Evolutionary conservation across 92 coral and sea anemone species (phyloP), one percentile per base, ranked within the genome.

Genomic region (Heteractis magnifica): DNA sequence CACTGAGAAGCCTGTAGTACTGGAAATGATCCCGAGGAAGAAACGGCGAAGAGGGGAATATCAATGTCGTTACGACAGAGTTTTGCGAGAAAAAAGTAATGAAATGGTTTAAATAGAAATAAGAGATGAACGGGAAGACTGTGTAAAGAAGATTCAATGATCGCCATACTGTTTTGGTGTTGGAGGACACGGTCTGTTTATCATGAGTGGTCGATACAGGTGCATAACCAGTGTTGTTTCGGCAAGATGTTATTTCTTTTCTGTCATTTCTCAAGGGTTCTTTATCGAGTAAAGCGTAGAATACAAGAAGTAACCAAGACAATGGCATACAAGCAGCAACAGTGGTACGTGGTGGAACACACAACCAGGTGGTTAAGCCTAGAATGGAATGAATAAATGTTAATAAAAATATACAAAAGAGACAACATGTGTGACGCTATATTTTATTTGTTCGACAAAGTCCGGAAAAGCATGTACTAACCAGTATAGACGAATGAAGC

Each of bases 401-500:
- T 34, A 34, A 26, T 26, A 26, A 26, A 26, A 26, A 34, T 34
- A 26, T 26, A 34, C 44, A 34, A 34, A 34, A 34, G 2, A 34
- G 44, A 34, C 44, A 34, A 34, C 44, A 1, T 34, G 44, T 0
- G 44, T 34, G 44, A 34, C 44, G 44, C 44, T 34, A 34, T 34
- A 34, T 34, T 34, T 34, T 34, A 34, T 34, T 34, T 34, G 2
- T 34, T 34, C 44, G 44, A 34, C 44, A 34, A 34, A 34, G 44
- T 34, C 44, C 26, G 26, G 16, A 15, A 6, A 8, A 6, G 72
- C 12, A 65, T 16, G 10, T 21, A 65, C 34, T 75, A 4, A 75
- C 79, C 79, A 48, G 79, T 75, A 49, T 75, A 75, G 52, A 75
- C 6, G 0, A 75, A 48, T 49, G 79, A 48, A 18, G 56, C 55